Evolutionary conservation across 2,797 vertebrate genomes (phyloP).

Genomic region (Anas acuta): DNA sequence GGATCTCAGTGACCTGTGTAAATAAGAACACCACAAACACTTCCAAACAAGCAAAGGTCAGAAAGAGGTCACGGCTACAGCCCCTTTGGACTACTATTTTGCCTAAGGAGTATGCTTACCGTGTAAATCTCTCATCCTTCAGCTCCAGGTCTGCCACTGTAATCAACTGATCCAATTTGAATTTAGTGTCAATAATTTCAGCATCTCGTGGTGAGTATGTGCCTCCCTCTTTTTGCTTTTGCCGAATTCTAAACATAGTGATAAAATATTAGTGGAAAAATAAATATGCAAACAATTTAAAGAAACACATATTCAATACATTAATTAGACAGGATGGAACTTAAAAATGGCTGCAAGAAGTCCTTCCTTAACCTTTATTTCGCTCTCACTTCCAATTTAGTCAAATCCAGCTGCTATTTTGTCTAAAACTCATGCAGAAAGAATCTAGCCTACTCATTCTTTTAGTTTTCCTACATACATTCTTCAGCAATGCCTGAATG

Average conservation of each 20-base stretch:
- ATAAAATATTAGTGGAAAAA: slow-evolving; percentile 22
- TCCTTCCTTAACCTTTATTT: neutral
- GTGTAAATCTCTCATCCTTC: slow-evolving; percentile 95
- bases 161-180: slow-evolving; percentile 97
- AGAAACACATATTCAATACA: neutral
- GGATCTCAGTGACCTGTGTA: slow-evolving; percentile 88
- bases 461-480: neutral
- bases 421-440: neutral
- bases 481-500: neutral
- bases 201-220: slow-evolving; percentile 96
- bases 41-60: slow-evolving; percentile 88
- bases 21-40: slow-evolving; percentile 85
- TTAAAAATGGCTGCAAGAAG: neutral
- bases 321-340: neutral
- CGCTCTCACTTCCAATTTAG: neutral
- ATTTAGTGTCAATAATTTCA: slow-evolving; percentile 97
- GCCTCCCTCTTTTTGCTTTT: slow-evolving; percentile 95
- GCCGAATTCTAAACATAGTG: slow-evolving; percentile 84
- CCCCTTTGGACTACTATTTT: slow-evolving; percentile 78
- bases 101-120: slow-evolving; percentile 83
- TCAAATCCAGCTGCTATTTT: neutral
- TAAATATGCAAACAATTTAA: neutral
- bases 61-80: slow-evolving; percentile 82
- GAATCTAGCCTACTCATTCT: neutral
- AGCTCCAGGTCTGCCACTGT: slow-evolving; percentile 95